Base-by-base conservation (phyloP, 35 echinoderm and acorn worm species). In the Heliocidaris tuberculata region DNA sequence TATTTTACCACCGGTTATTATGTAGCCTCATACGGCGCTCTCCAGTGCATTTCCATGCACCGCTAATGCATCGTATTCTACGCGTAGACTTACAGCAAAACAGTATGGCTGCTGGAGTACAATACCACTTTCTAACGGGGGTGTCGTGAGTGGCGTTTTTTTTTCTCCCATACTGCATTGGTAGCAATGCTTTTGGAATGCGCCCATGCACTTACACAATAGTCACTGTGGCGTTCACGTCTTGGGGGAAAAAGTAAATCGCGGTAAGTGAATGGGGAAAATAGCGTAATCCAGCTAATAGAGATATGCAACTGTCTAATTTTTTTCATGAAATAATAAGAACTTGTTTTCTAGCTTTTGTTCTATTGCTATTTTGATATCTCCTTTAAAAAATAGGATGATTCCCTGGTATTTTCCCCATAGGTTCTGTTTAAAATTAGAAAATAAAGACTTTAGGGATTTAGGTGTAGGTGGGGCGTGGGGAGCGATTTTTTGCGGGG, bases 101-200 rank as follows among this genome's bases (percentile, higher is more conserved):
- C 91, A 49, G 91, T 49, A 49, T 93, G 91, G 48, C 50, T 93
- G 91, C 47, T 48, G 65, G 47, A 93, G 91, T 93, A 30, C 91
- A 31, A 93, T 59, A 93, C 91, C 91, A 93, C 91, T 93, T 93
- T 93, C 91, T 93, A 93, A 59, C 27, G 91, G 91, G 91, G 91
- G 91, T 93, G 91, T 49, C n/a, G 31, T 31, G 50, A 32, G 50
- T 93, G 48, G 48, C 47, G 47, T 49, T 59, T 93, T 91, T n/a
- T 42, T 29, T 42, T 32, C 87, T 89, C 87, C 87, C 87, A 27
- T 7, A 78, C 27, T 78, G 65, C 87, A 32, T 42, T 47, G 87
- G 31, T 89, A 47, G 87, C 47, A 24, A 48, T 48, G 87, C 87
- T 47, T 89, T 32, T 32, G 87, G 31, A 89, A 89, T 89, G 87